Evolutionary conservation across 2,797 vertebrate genomes (phyloP).

Genomic region (Sciurus vulgaris): DNA sequence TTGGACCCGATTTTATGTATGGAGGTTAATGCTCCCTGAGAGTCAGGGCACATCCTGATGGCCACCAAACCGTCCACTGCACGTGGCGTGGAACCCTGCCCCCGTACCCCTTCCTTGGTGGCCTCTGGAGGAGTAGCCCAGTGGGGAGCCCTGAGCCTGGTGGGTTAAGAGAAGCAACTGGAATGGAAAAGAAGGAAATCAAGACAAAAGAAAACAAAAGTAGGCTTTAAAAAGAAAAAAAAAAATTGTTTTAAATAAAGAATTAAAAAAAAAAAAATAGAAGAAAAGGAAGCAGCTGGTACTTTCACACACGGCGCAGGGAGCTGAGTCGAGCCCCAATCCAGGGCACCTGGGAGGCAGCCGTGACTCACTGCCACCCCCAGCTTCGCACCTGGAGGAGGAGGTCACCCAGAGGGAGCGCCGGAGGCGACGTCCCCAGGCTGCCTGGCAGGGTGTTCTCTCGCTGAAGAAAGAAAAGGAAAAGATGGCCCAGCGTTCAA

Average conservation of each 20-base stretch:
- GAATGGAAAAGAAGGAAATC: background rate
- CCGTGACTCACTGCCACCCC: background rate
- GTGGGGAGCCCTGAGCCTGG: background rate
- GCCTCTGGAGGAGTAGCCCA: background rate
- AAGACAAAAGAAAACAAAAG: background rate
- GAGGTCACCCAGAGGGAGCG: background rate
- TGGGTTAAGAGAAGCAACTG: background rate
- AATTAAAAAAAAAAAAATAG: background rate
- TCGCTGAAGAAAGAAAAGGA: background rate
- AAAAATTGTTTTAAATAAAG: background rate
- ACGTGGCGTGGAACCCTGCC: background rate
- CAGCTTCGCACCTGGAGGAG: slow-evolving; percentile 47
- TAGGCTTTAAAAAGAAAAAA: background rate
- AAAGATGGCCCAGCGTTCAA: background rate
- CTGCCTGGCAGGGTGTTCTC: background rate
- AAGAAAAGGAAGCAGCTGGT: background rate
- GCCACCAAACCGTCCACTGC: background rate
- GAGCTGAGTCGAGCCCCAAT: background rate
- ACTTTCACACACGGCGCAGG: background rate
- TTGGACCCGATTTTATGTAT: background rate
- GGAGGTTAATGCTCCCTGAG: background rate
- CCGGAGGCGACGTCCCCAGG: background rate
- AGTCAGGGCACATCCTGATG: no score
- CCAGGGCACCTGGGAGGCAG: slow-evolving; percentile 14
- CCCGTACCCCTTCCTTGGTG: background rate